These are phyloP conservation scores for Aphelocoma coerulescens DNA, from an alignment of 2,113 vertebrate species.

Conservation along the genomic window DNA sequence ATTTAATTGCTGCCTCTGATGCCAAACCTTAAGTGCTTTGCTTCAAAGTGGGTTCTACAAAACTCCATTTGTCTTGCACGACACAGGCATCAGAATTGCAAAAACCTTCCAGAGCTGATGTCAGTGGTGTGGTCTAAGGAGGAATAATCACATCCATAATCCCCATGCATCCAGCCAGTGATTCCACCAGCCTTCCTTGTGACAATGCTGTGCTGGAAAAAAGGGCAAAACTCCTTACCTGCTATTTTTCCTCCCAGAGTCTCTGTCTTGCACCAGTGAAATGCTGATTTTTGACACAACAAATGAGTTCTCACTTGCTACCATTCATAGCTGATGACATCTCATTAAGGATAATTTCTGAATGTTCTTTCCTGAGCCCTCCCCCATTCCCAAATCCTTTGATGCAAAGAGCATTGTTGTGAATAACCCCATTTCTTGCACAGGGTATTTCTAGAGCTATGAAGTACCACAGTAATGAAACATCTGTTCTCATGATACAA, in stretches of 20 bases:
- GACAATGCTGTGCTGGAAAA: not conserved
- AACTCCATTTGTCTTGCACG: not conserved
- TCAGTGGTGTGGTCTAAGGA: not conserved
- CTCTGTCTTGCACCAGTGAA: not conserved
- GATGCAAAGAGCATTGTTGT: not conserved
- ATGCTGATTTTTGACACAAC: not conserved
- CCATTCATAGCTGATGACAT: not conserved
- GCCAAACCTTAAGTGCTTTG: not conserved
- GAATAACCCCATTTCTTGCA: not conserved
- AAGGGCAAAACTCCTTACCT: not conserved
- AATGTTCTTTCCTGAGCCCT: not conserved
- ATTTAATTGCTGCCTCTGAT: not conserved
- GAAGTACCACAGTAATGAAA: not conserved
- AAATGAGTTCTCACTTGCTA: not conserved
- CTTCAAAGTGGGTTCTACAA: not conserved
- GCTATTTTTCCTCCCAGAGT: not conserved
- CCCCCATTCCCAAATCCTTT: not conserved
- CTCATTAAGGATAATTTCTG: not conserved
- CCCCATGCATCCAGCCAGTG: not conserved
- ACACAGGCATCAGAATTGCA: not conserved
- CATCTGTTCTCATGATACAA: fast-evolving
- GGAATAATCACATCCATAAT: not conserved
- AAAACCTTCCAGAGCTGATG: not conserved
- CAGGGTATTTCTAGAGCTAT: not conserved
- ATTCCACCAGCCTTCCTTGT: not conserved